Conservation (phyloP, 2,888 invertebrate species). For the Microchrysa polita region DNA sequence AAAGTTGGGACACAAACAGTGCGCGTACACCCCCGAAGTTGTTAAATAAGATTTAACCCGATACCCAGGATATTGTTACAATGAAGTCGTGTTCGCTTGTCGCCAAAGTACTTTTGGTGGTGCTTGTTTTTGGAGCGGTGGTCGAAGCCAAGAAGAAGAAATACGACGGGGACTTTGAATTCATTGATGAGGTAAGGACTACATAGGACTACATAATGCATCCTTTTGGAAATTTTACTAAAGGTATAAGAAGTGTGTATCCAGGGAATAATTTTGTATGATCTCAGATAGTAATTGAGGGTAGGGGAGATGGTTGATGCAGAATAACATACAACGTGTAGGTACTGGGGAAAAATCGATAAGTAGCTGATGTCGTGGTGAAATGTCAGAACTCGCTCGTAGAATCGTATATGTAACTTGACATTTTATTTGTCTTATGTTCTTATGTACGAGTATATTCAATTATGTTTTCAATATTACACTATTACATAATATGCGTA, state of each 20-base stretch:
- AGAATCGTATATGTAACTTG: neutral
- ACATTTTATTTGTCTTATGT: slow-evolving; percentile 14
- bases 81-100: slow-evolving; percentile 60
- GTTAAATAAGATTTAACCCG: too few species aligned
- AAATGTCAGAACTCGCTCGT: slow-evolving; percentile 13
- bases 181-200: slow-evolving; percentile 77
- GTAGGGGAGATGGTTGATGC: neutral
- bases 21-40: too few species aligned
- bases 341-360: slow-evolving; percentile 35
- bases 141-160: slow-evolving; percentile 71
- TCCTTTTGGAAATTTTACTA: too few species aligned
- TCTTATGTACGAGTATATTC: neutral
- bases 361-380: neutral
- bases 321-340: neutral
- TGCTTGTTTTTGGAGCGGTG: slow-evolving; percentile 62
- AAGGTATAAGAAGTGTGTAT: too few species aligned
- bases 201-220: neutral
- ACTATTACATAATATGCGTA: neutral
- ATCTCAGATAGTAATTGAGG: too few species aligned
- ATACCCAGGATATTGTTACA: neutral
- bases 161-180: slow-evolving; percentile 81
- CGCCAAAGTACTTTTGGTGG: slow-evolving; percentile 60
- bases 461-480: slow-evolving; percentile 6
- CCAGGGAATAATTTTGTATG: too few species aligned
- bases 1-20: too few species aligned